Base-by-base conservation (phyloP, 1,140 invertebrate genomes). In the Aphaenogaster ashmeadi region DNA sequence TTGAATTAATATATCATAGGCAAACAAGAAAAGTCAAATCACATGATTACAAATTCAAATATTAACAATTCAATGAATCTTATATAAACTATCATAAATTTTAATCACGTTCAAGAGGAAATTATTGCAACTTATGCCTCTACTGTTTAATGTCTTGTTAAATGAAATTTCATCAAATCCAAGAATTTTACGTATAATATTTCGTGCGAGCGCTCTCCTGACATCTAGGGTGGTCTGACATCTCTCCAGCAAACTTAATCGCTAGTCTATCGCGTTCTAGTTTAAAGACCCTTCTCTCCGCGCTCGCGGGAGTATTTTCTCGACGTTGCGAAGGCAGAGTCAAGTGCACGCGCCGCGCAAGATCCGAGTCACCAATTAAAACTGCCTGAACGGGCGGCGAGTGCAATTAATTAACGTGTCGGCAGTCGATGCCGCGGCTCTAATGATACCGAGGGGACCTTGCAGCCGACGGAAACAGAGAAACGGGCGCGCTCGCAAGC, bases 401-500 rank as follows among this genome's bases (percentile, higher is more conserved):
- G 69, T 50, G 86, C 88, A 84, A 87, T 92, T 90, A 90, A 92
- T 90, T 92, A 93, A 91, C 88, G 86, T 88, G 77, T 54, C 92
- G 77, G 50, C 38, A 81, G 54, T n/a, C 75, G 66, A 81, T 80
- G 75, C 74, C 33, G 83, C 36, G 27, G 8, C 52, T 71, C 62
- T 84, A 80, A 87, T 84, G 77, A 71, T 83, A 64, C 69, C 72
- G 72, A 38, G 18, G 27, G 27, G 54, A 47, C 52, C 36, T 60
- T 8, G 58, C 36, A 21, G 15, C 64, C 52, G 71, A 36, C 71
- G 56, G 62, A 66, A 64, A 78, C 41, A 52, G 60, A 81, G 58
- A 75, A 84, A 87, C 38, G 67, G 15, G 85, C 36, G 56, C 54
- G 41, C 38, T 21, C 15, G 13, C n/a, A 11, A 41, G 50, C 78